phyloP scores from a whole-genome alignment of 2,888 invertebrate species.

The Sisyra nigra region DNA sequence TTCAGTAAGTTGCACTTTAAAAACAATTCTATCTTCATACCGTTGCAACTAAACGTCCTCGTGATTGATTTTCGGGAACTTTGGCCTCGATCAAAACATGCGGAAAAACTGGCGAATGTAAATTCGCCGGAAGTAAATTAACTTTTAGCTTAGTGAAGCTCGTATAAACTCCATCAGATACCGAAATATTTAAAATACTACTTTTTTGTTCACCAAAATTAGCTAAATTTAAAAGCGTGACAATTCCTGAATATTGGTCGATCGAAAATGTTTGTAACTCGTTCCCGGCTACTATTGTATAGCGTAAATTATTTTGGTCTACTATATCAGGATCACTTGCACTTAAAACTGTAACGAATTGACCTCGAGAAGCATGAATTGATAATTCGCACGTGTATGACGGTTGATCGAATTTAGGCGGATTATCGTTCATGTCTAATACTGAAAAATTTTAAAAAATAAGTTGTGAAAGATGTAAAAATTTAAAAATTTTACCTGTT shows the following conservation, averaged over 20 bases:
- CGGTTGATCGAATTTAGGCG: slow-evolving; percentile 69
- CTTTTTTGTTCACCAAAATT: slow-evolving; percentile 48
- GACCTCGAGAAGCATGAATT: slow-evolving; percentile 67
- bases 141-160: slow-evolving; percentile 72
- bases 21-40: slow-evolving; percentile 22
- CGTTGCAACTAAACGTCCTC: slow-evolving; percentile 57
- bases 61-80: slow-evolving; percentile 63
- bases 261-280: slow-evolving; percentile 58
- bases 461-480: too few relatives aligned
- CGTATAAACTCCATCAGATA: slow-evolving; percentile 90
- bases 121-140: slow-evolving; percentile 61
- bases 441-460: slow-evolving; percentile 31
- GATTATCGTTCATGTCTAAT: slow-evolving; percentile 80
- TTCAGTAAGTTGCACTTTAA: not conserved
- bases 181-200: slow-evolving; percentile 75
- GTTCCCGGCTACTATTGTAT: slow-evolving; percentile 71
- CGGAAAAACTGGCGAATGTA: slow-evolving; percentile 61
- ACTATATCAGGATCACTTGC: slow-evolving; percentile 78
- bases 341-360: slow-evolving; percentile 73
- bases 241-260: slow-evolving; percentile 30
- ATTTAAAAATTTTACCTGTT: slow-evolving; percentile 47
- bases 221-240: slow-evolving; percentile 58
- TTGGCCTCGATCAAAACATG: slow-evolving; percentile 63
- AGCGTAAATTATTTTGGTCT: slow-evolving; percentile 57
- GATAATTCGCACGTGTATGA: slow-evolving; percentile 66